A percentile compares a stretch with the other conserved stretches of the same genome.
Conservation (phyloP, 2,888 invertebrate genomes). For the Melanophora roralis region DNA sequence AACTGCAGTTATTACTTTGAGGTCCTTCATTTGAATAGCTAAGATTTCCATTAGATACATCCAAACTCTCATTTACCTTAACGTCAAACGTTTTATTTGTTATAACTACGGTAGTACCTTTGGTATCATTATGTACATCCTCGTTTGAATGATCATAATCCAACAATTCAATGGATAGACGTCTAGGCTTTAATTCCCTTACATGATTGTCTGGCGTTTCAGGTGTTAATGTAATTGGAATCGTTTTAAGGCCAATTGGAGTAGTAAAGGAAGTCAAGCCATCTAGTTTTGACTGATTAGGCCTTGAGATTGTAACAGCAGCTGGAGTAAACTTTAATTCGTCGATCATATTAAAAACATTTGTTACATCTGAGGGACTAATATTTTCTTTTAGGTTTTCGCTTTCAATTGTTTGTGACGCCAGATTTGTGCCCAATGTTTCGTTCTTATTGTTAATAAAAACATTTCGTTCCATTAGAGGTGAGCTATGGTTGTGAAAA, state of each 20-base stretch:
- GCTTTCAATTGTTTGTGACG: slow-evolving; percentile 19
- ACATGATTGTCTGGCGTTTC: neutral
- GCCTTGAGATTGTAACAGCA: slow-evolving; percentile 57
- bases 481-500: slow-evolving; percentile 63
- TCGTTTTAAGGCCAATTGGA: slow-evolving; percentile 64
- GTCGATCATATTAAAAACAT: slow-evolving; percentile 72
- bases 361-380: slow-evolving; percentile 76
- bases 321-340: slow-evolving; percentile 75
- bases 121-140: slow-evolving; percentile 53
- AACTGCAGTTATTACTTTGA: slow-evolving; percentile 16
- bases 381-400: slow-evolving; percentile 76
- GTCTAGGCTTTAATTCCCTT: slow-evolving; percentile 69
- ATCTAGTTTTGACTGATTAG: slow-evolving; percentile 65
- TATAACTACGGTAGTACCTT: slow-evolving; percentile 46
- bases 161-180: slow-evolving; percentile 63
- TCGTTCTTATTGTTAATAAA: slow-evolving; percentile 38
- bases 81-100: slow-evolving; percentile 74
- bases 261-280: slow-evolving; percentile 73
- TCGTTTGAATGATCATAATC: slow-evolving; percentile 27
- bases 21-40: slow-evolving; percentile 58
- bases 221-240: slow-evolving; percentile 1
- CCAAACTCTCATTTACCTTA: slow-evolving; percentile 64
- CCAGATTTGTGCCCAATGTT: slow-evolving; percentile 15
- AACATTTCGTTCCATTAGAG: slow-evolving; percentile 70
- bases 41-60: slow-evolving; percentile 66